Evolutionary conservation across 2,113 vertebrate species (phyloP).

Genomic region (Sinocyclocheilus rhinocerous): DNA sequence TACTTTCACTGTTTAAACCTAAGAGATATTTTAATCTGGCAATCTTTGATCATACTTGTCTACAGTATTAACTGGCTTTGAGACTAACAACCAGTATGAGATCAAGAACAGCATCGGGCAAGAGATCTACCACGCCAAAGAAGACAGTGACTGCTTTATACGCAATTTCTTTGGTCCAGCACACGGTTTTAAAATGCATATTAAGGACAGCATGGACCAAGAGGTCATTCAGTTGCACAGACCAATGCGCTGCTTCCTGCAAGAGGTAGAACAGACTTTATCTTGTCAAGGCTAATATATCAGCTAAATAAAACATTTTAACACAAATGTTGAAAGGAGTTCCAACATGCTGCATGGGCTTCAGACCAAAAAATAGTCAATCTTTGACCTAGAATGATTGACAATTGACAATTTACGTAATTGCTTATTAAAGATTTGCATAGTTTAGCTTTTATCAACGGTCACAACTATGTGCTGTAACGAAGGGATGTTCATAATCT

Average conservation of each 20-base stretch:
- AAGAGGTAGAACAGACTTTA: conserved; percentile 76
- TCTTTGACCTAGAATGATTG: too few relatives aligned
- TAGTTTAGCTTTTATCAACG: not conserved
- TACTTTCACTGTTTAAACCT: not conserved
- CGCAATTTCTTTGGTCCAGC: conserved; percentile 85
- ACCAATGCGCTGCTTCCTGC: conserved; percentile 85
- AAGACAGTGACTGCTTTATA: conserved; percentile 85
- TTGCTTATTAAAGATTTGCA: not conserved
- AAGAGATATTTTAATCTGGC: not conserved
- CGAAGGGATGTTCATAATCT: not conserved
- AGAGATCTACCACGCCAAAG: conserved; percentile 83
- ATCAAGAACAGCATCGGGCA: conserved; percentile 85
- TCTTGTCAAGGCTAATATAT: not conserved
- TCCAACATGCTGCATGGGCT: not conserved
- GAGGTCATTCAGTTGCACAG: conserved; percentile 85
- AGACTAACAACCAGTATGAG: conserved; percentile 85
- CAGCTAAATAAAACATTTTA: not conserved
- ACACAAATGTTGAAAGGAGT: not conserved
- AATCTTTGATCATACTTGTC: not conserved
- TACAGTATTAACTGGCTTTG: conserved; percentile 81
- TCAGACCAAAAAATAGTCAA: not conserved
- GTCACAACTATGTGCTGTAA: not conserved
- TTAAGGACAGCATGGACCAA: conserved; percentile 78
- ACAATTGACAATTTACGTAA: not conserved
- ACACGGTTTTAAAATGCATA: conserved; percentile 82